Base-by-base conservation (phyloP, 2,888 invertebrate genomes). In the Gibbula magus region DNA sequence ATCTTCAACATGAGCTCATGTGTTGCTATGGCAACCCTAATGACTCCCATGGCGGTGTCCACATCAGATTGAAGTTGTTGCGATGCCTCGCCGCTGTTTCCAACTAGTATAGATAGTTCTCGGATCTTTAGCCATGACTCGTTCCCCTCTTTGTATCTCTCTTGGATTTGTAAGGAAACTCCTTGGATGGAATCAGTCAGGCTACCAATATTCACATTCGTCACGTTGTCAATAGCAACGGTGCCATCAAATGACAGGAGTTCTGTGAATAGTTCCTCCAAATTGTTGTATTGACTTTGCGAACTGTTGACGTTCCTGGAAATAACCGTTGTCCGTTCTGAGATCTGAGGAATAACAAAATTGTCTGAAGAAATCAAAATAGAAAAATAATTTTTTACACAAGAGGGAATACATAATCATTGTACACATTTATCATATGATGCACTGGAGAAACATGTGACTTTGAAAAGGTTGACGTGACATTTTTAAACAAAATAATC, bases 31-130 rank as follows among this genome's bases (percentile, higher is more conserved):
- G 78, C 78, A 18, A 32, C 32, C 2, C 32, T 29, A 2, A 78
- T 32, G 4, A 25, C 70, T 20, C 25, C 51, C 54, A 73, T 78
- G 18, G 67, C 70, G 0, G 53, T 61, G 20, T 51, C 35, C 10
- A 78, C 78, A 3, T 70, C 45, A 13, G 29, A 22, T 25, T 67
- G 35, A 7, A 78, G 53, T 32, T 25, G 53, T 52, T 32, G 22
- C 2, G 70, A 45, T 8, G n/a, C 51, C 25, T 78, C 67, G 1
- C 61, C 78, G 16, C 70, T 66, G n/a, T 39, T 61, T 20, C 78
- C 78, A 29, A 78, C 78, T 4, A 78, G 78, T 25, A 78, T 51
- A 7, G 78, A 78, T n/a, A 78, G 35, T 52, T 67, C 53, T 20
- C 52, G 39, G 5, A 78, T 78, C 18, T 53, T 51, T 5, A 20